A percentile compares a stretch with the other conserved stretches of the same genome.
Conservation (phyloP, 1,140 invertebrate species). For the Ceratitis capitata region DNA sequence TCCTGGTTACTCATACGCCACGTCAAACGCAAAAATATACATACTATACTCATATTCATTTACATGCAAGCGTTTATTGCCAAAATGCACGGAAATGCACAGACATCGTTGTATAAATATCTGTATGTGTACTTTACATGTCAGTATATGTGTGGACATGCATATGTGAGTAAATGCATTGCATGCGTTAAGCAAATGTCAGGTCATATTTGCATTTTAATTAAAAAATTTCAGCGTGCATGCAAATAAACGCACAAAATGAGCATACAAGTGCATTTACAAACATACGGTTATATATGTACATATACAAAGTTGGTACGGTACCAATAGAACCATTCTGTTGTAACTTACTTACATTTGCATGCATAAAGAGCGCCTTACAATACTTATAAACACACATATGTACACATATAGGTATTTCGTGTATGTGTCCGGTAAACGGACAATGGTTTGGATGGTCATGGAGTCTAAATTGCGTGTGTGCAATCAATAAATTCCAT, state of each 20-base stretch:
- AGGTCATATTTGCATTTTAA: conserved; percentile 42
- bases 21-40: not conserved
- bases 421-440: conserved; percentile 29
- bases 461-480: conserved; percentile 43
- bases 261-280: not conserved
- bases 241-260: conserved; percentile 25
- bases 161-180: not conserved
- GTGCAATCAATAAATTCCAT: conserved; percentile 62
- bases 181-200: conserved; percentile 23
- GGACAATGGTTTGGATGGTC: conserved; percentile 21
- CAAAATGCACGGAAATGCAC: conserved; percentile 30
- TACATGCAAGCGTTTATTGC: too few relatives aligned
- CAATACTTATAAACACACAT: not conserved
- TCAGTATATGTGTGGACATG: not conserved
- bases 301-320: not conserved
- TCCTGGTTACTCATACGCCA: conserved; percentile 31
- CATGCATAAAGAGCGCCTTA: not conserved
- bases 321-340: not conserved
- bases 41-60: too few relatives aligned
- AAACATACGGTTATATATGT: not conserved
- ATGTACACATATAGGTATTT: not conserved
- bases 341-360: not conserved
- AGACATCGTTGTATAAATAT: not conserved
- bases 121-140: not conserved
- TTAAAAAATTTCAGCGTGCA: conserved; percentile 36